These are phyloP conservation scores for Lithosia quadra DNA, from an alignment of 2,888 invertebrate genomes.

Conservation along the genomic window DNA sequence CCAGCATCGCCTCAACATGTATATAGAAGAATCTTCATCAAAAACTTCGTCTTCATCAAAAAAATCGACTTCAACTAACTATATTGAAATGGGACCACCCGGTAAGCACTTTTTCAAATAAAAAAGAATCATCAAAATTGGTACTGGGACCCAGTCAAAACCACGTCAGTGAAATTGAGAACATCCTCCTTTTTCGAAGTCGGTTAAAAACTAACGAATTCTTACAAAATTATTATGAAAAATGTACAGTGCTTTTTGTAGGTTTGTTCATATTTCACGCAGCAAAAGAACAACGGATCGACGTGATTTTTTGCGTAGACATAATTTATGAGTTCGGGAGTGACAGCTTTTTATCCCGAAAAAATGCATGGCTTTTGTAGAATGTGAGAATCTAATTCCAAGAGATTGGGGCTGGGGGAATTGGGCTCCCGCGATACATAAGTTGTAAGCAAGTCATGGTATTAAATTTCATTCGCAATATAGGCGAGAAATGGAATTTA, in stretches of 20 bases:
- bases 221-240: neutral
- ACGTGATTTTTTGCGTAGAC: neutral
- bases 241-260: neutral
- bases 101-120: too few relatives aligned
- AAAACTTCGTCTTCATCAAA: too few relatives aligned
- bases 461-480: too few relatives aligned
- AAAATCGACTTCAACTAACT: too few relatives aligned
- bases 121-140: too few relatives aligned
- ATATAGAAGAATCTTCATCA: too few relatives aligned
- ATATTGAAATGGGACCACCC: too few relatives aligned
- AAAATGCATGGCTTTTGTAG: neutral
- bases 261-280: neutral
- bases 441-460: neutral
- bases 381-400: neutral
- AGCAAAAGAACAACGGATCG: neutral
- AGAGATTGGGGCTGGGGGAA: neutral
- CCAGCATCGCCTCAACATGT: too few relatives aligned
- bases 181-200: neutral
- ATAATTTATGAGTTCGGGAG: neutral
- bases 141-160: too few relatives aligned
- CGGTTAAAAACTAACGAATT: neutral
- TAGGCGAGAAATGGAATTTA: too few relatives aligned
- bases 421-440: neutral
- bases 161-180: too few relatives aligned
- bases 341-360: slow-evolving; percentile 1